These are phyloP conservation scores for Limnothrissa miodon DNA, from an alignment of 2,113 vertebrate species.

Conservation along the genomic window DNA sequence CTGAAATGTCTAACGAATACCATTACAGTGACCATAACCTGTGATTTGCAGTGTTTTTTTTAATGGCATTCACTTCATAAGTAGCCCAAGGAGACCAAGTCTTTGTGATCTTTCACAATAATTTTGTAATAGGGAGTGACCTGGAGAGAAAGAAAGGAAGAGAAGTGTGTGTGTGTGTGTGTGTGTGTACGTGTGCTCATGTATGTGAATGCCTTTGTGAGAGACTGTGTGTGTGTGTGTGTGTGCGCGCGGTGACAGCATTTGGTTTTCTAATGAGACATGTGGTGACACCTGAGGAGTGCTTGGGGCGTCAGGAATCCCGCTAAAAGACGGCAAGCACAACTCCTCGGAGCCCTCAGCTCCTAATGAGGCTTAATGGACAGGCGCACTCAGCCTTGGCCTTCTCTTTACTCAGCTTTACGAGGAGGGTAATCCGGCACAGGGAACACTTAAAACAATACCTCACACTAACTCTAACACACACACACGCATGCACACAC, in stretches of 20 bases:
- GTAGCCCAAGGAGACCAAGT: background rate
- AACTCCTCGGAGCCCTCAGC: conserved; percentile 1
- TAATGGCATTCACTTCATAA: background rate
- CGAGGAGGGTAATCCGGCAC: conserved; percentile 28
- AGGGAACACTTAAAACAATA: conserved; percentile 30
- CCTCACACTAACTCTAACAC: background rate
- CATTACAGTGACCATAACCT: too few species aligned
- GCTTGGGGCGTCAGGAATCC: background rate
- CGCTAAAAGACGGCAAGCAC: background rate
- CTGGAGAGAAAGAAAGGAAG: background rate
- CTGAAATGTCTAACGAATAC: too few species aligned
- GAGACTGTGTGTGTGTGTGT: background rate
- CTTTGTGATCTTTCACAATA: background rate
- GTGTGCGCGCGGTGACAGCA: background rate
- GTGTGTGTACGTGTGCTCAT: background rate
- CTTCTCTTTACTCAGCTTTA: conserved; percentile 34
- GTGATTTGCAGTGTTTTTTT: too few species aligned
- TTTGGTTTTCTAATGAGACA: conserved; percentile 40
- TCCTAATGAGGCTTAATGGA: conserved; percentile 38
- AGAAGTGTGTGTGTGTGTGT: background rate
- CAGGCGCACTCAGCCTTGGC: conserved; percentile 25
- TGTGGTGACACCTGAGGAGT: conserved; percentile 28
- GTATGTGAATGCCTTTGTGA: background rate
- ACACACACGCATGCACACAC: background rate
- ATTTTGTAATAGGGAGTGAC: background rate